A percentile compares a stretch with the other conserved stretches of the same genome.
These are phyloP conservation scores for Parauchenoglanis ngamensis DNA, from an alignment of 2,797 vertebrate genomes.

Conservation along the genomic window DNA sequence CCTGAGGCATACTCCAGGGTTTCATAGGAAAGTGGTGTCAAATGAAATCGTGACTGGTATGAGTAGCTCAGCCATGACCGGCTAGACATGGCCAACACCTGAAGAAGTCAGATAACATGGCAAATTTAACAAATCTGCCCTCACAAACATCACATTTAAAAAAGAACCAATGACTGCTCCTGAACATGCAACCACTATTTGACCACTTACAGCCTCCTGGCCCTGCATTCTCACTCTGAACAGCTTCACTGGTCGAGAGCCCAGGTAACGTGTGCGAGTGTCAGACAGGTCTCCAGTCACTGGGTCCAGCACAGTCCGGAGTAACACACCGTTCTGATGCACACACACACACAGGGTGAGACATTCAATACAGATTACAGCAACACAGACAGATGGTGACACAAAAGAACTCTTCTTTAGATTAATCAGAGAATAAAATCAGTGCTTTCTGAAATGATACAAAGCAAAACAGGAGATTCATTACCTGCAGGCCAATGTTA, in stretches of 20 bases:
- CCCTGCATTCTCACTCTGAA: conserved; percentile 97
- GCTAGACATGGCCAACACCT: conserved; percentile 99
- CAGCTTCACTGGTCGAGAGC: conserved; percentile 95
- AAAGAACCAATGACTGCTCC: not conserved
- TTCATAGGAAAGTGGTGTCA: conserved; percentile 94
- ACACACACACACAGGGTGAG: not conserved
- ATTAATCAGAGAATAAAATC: not conserved
- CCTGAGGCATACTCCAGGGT: conserved; percentile 96
- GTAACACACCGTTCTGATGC: conserved; percentile 89
- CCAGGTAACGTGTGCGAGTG: conserved; percentile 93
- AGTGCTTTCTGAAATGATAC: not conserved
- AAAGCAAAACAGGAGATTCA: not conserved
- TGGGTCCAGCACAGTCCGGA: conserved; percentile 93
- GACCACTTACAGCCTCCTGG: conserved; percentile 91
- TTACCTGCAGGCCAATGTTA: conserved; percentile 97
- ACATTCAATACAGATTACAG: not conserved
- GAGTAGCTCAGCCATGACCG: conserved; percentile 98
- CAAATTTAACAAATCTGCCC: not conserved
- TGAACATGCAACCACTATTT: not conserved
- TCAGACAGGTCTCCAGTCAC: conserved; percentile 96
- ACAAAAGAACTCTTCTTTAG: not conserved
- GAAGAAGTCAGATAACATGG: conserved; percentile 29
- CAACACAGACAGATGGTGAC: not conserved
- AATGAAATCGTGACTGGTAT: conserved; percentile 96
- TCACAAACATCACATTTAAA: not conserved